phyloP scores from a whole-genome alignment of 1,140 invertebrate genomes.

The Limonius californicus region DNA sequence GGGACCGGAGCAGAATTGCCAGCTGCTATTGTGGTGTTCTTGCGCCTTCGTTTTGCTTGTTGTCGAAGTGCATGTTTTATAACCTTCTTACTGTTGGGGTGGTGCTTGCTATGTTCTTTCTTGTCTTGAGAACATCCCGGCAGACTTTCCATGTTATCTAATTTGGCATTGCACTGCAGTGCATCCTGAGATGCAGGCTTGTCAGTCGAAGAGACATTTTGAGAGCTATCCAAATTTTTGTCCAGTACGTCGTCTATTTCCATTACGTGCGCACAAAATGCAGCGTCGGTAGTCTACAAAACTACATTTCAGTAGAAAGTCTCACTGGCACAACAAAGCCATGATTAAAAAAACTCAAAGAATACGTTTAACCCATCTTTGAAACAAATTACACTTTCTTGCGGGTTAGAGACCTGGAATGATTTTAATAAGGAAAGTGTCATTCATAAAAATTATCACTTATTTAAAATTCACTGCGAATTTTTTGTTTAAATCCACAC shows the following conservation, averaged over 20 bases:
- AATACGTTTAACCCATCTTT: slow-evolving; percentile 32
- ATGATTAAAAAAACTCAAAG: slow-evolving; percentile 17
- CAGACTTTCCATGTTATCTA: slow-evolving; percentile 14
- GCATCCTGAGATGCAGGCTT: not conserved
- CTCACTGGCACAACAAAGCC: slow-evolving; percentile 17
- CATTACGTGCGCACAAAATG: slow-evolving; percentile 35
- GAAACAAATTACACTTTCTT: not conserved
- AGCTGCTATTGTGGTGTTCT: slow-evolving; percentile 71
- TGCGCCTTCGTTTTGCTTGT: slow-evolving; percentile 72
- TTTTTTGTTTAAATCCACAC: slow-evolving; percentile 15
- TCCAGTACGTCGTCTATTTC: slow-evolving; percentile 46
- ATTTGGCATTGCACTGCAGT: not conserved
- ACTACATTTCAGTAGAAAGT: slow-evolving; percentile 4
- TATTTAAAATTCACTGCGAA: too few species aligned
- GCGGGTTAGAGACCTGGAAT: not conserved
- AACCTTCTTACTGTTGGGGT: slow-evolving; percentile 48
- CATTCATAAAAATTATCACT: slow-evolving; percentile 22
- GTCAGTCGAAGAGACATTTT: not conserved
- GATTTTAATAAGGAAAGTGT: not conserved
- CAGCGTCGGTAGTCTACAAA: slow-evolving; percentile 4
- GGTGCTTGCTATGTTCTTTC: slow-evolving; percentile 17
- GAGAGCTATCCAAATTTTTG: slow-evolving; percentile 31
- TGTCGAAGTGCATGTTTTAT: slow-evolving; percentile 71
- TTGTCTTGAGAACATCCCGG: slow-evolving; percentile 3
- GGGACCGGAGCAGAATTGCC: slow-evolving; percentile 63